These are phyloP conservation scores for Crenuchus spilurus DNA, from an alignment of 2,797 vertebrate genomes.

Conservation along the genomic window DNA sequence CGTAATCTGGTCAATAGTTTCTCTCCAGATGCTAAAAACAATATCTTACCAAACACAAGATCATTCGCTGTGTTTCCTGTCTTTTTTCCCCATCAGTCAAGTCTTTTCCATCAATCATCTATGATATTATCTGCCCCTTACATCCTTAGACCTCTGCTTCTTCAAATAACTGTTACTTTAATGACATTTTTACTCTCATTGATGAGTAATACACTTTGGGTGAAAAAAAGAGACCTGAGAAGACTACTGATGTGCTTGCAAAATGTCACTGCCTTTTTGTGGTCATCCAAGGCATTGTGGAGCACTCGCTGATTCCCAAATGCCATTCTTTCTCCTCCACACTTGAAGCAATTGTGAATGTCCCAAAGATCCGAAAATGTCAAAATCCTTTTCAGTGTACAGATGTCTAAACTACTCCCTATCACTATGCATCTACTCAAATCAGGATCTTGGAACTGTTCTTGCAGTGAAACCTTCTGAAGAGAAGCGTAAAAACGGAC, in stretches of 20 bases:
- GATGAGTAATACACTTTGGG: constrained; percentile 1
- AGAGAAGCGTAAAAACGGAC: not conserved
- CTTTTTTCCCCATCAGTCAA: not conserved
- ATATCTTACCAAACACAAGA: not conserved
- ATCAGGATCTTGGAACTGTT: constrained; percentile 7
- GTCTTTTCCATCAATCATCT: not conserved
- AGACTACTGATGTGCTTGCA: not conserved
- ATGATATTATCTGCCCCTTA: not conserved
- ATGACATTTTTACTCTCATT: not conserved
- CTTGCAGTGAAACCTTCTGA: not conserved
- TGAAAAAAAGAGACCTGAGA: not conserved
- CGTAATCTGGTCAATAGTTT: not conserved
- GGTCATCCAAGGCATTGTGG: constrained; percentile 16
- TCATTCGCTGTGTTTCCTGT: not conserved
- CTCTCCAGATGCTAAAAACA: not conserved
- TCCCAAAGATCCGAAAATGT: constrained; percentile 72
- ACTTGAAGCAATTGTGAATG: constrained; percentile 65
- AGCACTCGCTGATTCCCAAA: constrained; percentile 66
- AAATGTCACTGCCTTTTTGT: constrained; percentile 10
- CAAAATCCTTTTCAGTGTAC: constrained; percentile 53
- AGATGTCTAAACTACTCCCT: constrained; percentile 2
- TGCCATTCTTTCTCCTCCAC: constrained; percentile 71
- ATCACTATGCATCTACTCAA: constrained; percentile 8
- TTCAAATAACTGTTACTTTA: not conserved
- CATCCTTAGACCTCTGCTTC: not conserved